Conservation (phyloP, 2,797 vertebrate species). For the Helarctos malayanus region DNA sequence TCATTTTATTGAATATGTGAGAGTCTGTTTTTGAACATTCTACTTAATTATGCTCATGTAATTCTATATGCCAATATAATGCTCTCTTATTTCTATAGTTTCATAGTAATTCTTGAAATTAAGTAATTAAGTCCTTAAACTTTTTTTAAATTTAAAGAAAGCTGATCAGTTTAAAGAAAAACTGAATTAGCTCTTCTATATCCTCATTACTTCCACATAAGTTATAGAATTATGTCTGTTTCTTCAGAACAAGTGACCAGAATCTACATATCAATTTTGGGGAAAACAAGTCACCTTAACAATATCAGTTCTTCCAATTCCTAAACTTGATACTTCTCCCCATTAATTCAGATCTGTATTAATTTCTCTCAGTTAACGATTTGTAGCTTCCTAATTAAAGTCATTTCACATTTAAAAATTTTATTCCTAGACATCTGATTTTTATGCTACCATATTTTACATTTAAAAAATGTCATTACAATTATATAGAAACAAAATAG, state of each 20-base stretch:
- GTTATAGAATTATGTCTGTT: background rate
- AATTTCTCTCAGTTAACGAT: background rate
- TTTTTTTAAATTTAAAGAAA: background rate
- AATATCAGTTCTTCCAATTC: background rate
- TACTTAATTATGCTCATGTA: background rate
- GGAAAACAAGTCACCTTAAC: background rate
- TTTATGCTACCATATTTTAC: background rate
- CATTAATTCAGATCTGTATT: background rate
- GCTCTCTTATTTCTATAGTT: background rate
- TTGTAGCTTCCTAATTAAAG: background rate
- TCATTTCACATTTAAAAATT: background rate
- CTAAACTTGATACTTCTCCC: background rate
- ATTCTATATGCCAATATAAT: background rate
- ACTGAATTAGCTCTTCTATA: background rate
- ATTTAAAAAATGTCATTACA: background rate
- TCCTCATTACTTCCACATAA: background rate
- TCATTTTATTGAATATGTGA: background rate
- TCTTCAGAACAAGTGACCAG: background rate
- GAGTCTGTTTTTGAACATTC: background rate
- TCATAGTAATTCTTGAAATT: conserved; percentile 2
- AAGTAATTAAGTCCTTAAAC: background rate
- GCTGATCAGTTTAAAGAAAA: background rate
- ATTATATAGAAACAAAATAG: background rate
- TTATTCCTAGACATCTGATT: background rate
- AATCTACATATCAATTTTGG: background rate